These are phyloP conservation scores for Nephrotoma guestfalica DNA, from an alignment of 2,888 invertebrate species.

Conservation along the genomic window DNA sequence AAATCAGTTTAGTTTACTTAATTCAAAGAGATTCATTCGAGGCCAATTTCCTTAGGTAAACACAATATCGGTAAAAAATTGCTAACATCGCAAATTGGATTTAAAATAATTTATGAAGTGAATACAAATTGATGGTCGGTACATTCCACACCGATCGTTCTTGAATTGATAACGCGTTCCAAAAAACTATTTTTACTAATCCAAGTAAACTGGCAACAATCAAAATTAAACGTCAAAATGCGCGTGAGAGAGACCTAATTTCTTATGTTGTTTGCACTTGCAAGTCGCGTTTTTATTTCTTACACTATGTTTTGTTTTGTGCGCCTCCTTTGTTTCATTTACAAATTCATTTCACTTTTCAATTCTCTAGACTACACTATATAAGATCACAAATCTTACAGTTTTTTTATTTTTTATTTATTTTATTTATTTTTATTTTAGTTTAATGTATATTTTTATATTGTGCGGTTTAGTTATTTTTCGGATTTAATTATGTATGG, in stretches of 20 bases:
- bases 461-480: neutral
- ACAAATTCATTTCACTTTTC: constrained; percentile 1
- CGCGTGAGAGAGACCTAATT: neutral
- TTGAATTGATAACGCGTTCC: too few species aligned
- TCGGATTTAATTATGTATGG: neutral
- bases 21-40: too few species aligned
- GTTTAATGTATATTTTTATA: neutral
- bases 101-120: too few species aligned
- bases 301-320: neutral
- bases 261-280: neutral
- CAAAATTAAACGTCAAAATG: neutral
- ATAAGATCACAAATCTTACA: neutral
- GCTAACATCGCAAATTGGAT: too few species aligned
- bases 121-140: too few species aligned
- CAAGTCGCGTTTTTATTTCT: neutral
- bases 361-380: neutral
- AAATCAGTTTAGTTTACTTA: too few species aligned
- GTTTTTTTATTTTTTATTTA: neutral
- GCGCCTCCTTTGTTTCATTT: neutral
- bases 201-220: too few species aligned
- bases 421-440: neutral
- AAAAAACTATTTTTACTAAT: too few species aligned
- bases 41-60: too few species aligned
- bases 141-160: too few species aligned
- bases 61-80: too few species aligned